phyloP scores from a whole-genome alignment of 2,888 invertebrate genomes.

The Darwinula stevensoni region DNA sequence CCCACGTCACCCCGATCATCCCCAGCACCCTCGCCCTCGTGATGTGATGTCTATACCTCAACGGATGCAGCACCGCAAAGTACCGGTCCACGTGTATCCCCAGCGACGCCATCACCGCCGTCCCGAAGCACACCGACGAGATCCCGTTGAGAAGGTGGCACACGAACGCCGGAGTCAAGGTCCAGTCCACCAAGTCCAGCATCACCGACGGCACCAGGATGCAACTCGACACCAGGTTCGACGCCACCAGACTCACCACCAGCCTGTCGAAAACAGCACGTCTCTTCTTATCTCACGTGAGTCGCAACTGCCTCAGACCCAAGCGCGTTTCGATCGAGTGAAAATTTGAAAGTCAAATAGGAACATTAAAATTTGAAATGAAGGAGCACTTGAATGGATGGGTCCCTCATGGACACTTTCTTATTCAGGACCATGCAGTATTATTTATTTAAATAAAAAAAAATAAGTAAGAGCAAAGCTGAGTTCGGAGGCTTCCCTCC shows the following conservation, averaged over 20 bases:
- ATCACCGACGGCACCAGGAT: constrained; percentile 17
- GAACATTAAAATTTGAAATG: no score
- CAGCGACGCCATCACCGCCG: constrained; percentile 28
- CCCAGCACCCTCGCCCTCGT: constrained; percentile 13
- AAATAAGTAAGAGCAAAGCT: no score
- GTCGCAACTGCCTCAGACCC: no score
- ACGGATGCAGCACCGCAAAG: constrained; percentile 30
- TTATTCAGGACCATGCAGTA: no score
- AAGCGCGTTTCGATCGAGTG: no score
- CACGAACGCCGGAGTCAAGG: constrained; percentile 17
- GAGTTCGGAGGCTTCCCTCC: no score
- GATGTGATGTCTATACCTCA: constrained; percentile 25
- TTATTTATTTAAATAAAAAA: no score
- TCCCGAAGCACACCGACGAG: constrained; percentile 22
- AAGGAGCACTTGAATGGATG: no score
- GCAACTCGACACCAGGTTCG: constrained; percentile 18
- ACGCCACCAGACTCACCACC: constrained; percentile 23
- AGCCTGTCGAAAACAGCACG: constrained; percentile 11
- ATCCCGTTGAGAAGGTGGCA: constrained; percentile 29
- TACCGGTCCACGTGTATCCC: constrained; percentile 32
- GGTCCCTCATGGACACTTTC: no score
- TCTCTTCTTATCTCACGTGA: no score
- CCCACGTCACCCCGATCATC: constrained; percentile 15
- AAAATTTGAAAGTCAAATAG: no score
- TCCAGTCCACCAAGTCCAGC: constrained; percentile 14